Conservation (phyloP, 2,113 vertebrate genomes). For the Sprattus sprattus region DNA sequence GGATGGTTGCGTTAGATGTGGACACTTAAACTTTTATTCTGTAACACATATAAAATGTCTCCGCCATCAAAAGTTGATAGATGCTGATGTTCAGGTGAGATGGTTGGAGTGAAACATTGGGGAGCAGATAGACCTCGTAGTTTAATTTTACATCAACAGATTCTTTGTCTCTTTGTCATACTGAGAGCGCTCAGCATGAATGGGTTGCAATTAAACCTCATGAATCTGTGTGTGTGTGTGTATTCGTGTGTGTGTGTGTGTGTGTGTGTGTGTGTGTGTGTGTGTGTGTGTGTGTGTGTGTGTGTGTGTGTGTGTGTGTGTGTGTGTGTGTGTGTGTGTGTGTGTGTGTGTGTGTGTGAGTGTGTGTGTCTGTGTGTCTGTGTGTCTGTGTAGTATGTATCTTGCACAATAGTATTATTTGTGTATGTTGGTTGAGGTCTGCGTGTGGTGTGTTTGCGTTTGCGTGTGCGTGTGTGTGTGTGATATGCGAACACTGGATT, state of each 20-base stretch:
- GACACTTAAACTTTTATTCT: neutral
- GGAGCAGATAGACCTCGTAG: neutral
- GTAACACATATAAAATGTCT: neutral
- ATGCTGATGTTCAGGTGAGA: neutral
- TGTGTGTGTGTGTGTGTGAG: too few relatives aligned
- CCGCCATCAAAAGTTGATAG: neutral
- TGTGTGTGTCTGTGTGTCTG: too few relatives aligned
- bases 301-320: too few relatives aligned
- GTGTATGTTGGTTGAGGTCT: neutral
- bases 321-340: too few relatives aligned
- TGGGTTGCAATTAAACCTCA: neutral
- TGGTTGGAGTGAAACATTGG: neutral
- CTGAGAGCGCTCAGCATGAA: neutral
- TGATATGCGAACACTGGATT: neutral
- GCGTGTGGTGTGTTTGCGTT: neutral
- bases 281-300: too few relatives aligned
- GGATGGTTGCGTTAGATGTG: neutral
- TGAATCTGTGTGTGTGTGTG: neutral
- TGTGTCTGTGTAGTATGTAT: too few relatives aligned
- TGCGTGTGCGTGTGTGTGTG: neutral
- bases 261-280: neutral
- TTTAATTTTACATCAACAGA: neutral
- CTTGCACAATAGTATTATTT: too few relatives aligned
- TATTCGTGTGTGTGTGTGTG: neutral
- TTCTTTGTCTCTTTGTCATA: neutral